phyloP scores from a whole-genome alignment of 2,888 invertebrate genomes.

The Microplitis manilae region DNA sequence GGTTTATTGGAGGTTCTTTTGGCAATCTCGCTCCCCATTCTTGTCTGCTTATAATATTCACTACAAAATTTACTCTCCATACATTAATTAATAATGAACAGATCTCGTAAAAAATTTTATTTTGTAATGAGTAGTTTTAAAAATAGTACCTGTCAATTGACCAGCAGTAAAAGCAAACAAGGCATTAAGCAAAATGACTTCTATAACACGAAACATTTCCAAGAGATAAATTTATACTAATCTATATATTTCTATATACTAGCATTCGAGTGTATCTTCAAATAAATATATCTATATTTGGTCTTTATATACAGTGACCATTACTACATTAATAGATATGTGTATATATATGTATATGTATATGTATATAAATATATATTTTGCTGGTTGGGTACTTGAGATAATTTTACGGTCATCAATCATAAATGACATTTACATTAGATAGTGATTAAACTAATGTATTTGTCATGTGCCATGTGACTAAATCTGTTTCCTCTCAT shows the following conservation, averaged over 20 bases:
- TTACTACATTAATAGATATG: not conserved
- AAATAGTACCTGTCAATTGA: slow-evolving; percentile 1
- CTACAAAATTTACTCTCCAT: not conserved
- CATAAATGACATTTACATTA: not conserved
- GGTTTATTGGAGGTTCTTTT: slow-evolving; percentile 39
- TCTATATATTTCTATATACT: not conserved
- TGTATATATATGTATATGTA: no score
- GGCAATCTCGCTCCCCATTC: slow-evolving; percentile 70
- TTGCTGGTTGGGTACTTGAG: not conserved
- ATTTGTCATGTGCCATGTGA: not conserved
- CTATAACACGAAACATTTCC: slow-evolving; percentile 14
- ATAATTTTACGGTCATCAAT: not conserved
- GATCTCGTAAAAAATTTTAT: no score
- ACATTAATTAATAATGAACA: not conserved
- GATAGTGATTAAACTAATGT: not conserved
- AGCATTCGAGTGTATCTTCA: not conserved
- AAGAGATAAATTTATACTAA: not conserved
- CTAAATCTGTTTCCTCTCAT: not conserved
- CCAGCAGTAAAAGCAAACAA: not conserved
- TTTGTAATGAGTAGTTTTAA: not conserved
- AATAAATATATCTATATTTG: no score
- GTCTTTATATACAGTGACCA: not conserved
- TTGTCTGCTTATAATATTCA: slow-evolving; percentile 63
- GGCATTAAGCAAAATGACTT: not conserved
- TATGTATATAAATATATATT: not conserved